phyloP scores from a whole-genome alignment of 2,888 invertebrate species.

The Callyntrura guangdongensis region DNA sequence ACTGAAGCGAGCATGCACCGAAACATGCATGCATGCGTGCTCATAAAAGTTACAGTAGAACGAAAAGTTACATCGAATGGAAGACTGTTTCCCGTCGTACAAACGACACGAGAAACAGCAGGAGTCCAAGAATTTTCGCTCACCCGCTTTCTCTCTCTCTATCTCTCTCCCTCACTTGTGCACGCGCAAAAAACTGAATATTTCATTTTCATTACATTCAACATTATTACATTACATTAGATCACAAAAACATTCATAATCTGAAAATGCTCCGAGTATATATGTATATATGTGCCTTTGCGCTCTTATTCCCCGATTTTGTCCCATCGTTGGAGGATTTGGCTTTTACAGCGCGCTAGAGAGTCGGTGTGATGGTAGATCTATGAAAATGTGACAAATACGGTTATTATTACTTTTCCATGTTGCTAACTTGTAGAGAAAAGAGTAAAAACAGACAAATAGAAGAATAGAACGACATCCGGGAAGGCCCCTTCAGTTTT shows the following conservation, averaged over 20 bases:
- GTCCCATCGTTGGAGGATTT: not conserved
- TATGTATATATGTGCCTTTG: conserved; percentile 30
- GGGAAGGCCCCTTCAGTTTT: conserved; percentile 47
- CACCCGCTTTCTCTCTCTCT: not conserved
- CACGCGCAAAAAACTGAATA: conserved; percentile 55
- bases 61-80: conserved; percentile 38
- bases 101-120: conserved; percentile 44
- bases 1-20: conserved; percentile 4
- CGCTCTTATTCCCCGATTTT: not conserved
- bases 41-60: conserved; percentile 11
- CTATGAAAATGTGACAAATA: conserved; percentile 43
- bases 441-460: conserved; percentile 4
- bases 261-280: conserved; percentile 44
- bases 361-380: not conserved
- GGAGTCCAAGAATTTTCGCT: conserved; percentile 36
- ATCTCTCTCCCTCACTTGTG: not conserved
- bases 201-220: conserved; percentile 74
- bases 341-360: conserved; percentile 17
- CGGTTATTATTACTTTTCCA: conserved; percentile 53
- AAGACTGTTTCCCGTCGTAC: conserved; percentile 29
- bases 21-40: conserved; percentile 10
- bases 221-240: conserved; percentile 67
- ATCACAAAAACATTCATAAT: conserved; percentile 69
- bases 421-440: conserved; percentile 22
- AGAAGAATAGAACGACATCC: conserved; percentile 53